phyloP scores from a whole-genome alignment of 2,113 vertebrate genomes.

The Etheostoma cragini region DNA sequence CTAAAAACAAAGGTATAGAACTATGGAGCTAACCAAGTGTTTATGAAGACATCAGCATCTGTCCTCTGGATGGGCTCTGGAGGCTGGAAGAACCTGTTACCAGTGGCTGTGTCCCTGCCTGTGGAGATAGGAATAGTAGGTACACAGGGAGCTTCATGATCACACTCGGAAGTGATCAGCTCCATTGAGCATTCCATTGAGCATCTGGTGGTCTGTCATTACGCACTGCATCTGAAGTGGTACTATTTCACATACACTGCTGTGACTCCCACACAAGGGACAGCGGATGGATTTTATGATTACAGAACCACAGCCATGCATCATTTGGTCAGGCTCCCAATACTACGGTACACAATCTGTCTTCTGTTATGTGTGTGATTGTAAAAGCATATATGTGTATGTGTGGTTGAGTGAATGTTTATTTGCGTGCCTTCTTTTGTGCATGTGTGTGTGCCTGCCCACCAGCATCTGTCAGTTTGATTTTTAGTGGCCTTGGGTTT shows the following conservation, averaged over 20 bases:
- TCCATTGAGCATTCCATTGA: slow-evolving; percentile 74
- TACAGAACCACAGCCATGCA: slow-evolving; percentile 67
- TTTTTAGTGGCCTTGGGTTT: slow-evolving; percentile 20
- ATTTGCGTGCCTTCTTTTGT: slow-evolving; percentile 6
- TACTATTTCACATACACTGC: slow-evolving; percentile 62
- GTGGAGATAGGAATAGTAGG: slow-evolving; percentile 54
- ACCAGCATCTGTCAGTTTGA: slow-evolving; percentile 46
- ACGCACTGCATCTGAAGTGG: slow-evolving; percentile 68
- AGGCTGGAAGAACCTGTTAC: slow-evolving; percentile 39
- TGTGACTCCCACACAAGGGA: slow-evolving; percentile 68
- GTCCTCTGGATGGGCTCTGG: slow-evolving; percentile 38
- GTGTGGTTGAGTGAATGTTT: slow-evolving; percentile 1
- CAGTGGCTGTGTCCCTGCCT: slow-evolving; percentile 33
- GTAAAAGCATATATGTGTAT: slow-evolving; percentile 2
- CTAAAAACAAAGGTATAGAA: slow-evolving; percentile 26
- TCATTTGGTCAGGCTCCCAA: slow-evolving; percentile 69
- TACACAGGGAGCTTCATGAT: slow-evolving; percentile 50
- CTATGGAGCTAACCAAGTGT: slow-evolving; percentile 21
- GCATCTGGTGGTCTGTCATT: slow-evolving; percentile 75
- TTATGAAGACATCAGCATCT: slow-evolving; percentile 65
- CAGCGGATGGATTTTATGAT: slow-evolving; percentile 69
- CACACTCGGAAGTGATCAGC: slow-evolving; percentile 61
- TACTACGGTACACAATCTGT: slow-evolving; percentile 55
- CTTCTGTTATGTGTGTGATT: slow-evolving; percentile 37
- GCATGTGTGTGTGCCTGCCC: slow-evolving; percentile 3